These are phyloP conservation scores for Cephalopachus bancanus DNA, from an alignment of 2,797 vertebrate species.

Conservation along the genomic window DNA sequence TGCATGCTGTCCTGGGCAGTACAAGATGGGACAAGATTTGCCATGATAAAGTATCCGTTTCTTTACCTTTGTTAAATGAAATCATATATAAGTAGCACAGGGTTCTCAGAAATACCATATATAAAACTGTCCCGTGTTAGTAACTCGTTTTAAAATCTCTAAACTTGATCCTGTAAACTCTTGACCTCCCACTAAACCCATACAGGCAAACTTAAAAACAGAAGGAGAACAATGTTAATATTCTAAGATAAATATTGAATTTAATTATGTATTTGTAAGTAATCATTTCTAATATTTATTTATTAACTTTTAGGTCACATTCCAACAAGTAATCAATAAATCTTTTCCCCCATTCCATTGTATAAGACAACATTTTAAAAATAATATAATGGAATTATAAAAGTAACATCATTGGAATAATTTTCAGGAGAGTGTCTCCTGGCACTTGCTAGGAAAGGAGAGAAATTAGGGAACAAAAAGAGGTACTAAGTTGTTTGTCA, in stretches of 20 bases:
- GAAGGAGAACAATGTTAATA: neutral
- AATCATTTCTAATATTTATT: constrained; percentile 22
- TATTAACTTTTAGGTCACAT: neutral
- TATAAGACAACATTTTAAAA: constrained; percentile 12
- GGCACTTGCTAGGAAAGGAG: constrained; percentile 33
- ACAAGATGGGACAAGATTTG: neutral
- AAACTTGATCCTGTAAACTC: constrained; percentile 16
- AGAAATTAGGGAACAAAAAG: neutral
- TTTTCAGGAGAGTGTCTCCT: neutral
- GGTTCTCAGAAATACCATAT: constrained; percentile 40
- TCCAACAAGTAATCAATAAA: neutral
- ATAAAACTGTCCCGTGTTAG: constrained; percentile 39
- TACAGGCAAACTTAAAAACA: constrained; percentile 53
- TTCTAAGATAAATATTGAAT: constrained; percentile 26
- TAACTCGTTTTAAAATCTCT: constrained; percentile 26
- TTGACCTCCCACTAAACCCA: constrained; percentile 15
- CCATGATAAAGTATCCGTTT: neutral
- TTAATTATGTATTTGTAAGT: constrained; percentile 38
- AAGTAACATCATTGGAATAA: neutral
- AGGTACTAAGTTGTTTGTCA: neutral
- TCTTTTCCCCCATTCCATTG: neutral
- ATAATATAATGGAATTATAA: neutral
- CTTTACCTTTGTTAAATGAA: constrained; percentile 38
- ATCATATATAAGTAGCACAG: neutral
- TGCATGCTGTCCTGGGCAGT: neutral